These are phyloP conservation scores for Sebastes glaucus DNA, from an alignment of 2,797 vertebrate genomes.

Conservation along the genomic window DNA sequence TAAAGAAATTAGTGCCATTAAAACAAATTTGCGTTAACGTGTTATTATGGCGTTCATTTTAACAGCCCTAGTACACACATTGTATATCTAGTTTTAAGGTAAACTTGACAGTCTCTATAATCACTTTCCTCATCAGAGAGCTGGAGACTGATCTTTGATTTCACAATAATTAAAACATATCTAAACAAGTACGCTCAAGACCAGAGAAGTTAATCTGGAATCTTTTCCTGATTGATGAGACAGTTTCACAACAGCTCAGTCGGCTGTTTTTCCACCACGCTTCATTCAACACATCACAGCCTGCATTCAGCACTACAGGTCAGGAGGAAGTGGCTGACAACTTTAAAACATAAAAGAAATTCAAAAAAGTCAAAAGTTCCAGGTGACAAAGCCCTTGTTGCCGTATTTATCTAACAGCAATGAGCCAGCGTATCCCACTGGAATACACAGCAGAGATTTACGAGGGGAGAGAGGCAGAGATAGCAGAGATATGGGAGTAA, in stretches of 20 bases:
- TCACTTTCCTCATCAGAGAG: neutral
- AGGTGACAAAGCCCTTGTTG: neutral
- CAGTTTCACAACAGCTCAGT: slow-evolving; percentile 33
- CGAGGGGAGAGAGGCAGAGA: slow-evolving; percentile 3
- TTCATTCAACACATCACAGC: slow-evolving; percentile 17
- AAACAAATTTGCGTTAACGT: no score
- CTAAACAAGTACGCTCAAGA: slow-evolving; percentile 62
- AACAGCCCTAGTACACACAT: neutral
- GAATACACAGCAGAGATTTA: slow-evolving; percentile 39
- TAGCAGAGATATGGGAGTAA: slow-evolving; percentile 36
- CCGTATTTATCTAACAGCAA: neutral
- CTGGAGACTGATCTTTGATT: slow-evolving; percentile 14
- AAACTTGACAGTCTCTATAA: neutral
- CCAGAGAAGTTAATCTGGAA: slow-evolving; percentile 4
- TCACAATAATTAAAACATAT: slow-evolving; percentile 28
- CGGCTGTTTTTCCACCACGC: neutral
- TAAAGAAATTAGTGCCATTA: no score
- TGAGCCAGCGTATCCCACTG: neutral
- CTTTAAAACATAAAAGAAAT: neutral
- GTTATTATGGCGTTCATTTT: no score
- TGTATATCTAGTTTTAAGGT: neutral
- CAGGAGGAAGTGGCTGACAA: neutral
- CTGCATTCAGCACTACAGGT: neutral
- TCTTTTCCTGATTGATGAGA: neutral
- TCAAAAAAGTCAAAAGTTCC: neutral